Evolutionary conservation across 37 sponge, comb jelly and placozoan genomes (phyloP), one percentile per base, ranked within the genome.

Genomic region (Spongilla lacustris): DNA sequence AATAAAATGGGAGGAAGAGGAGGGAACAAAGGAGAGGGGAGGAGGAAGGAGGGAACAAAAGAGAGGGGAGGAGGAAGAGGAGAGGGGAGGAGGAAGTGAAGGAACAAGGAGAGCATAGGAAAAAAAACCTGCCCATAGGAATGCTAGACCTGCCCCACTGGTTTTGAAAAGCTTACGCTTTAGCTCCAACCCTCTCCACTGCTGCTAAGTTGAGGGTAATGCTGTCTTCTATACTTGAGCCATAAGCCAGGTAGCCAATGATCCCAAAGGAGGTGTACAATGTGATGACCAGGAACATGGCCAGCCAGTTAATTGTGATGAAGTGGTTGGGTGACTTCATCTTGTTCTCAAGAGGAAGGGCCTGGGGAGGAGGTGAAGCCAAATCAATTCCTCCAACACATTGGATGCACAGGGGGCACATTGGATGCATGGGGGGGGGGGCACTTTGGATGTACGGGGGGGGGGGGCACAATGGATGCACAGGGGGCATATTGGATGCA

Each of bases 271-370:
- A 25, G 24, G 89, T 36, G 50, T 86, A 94, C 50, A 86, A 13
- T 19, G 36, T 1, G 2, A 83, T 71, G 22, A 95, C 79, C 6
- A 85, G 17, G n/a, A 70, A 21, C 94, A 95, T 95, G n/a, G 74
- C 87, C 24, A 30, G 9, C 24, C 34, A 74, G 46, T 95, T 76
- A 10, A 97, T 69, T 2, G 31, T 38, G 27, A 31, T 50, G 68
- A 89, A 88, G 50, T 91, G 79, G 33, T 75, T 26, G 25, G 94
- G 98, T 12, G 89, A 82, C 50, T 89, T 89, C 96, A 95, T 95
- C 81, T 91, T 91, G 73, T 97, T 97, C 81, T 95, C 95, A 67
- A 95, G 88, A 30, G 98, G 98, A 21, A 97, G 80, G 67, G 93
- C 83, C 91, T 87, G 79, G 21, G 49, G 9, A 50, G 46, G 49